phyloP scores from a whole-genome alignment of 2,797 vertebrate species.

The Tamandua tetradactyla region DNA sequence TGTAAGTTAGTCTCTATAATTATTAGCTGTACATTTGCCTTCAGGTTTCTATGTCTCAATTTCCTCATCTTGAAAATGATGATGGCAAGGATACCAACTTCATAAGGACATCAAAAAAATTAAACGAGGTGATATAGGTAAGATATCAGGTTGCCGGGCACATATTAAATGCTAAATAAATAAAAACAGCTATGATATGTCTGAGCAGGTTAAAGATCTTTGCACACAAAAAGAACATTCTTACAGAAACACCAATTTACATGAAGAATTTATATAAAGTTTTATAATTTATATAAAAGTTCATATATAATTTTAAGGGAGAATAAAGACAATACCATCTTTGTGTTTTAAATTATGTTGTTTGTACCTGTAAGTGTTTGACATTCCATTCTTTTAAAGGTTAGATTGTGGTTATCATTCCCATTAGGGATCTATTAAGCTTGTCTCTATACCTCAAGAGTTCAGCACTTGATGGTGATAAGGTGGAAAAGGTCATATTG shows the following conservation, averaged over 20 bases:
- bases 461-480: neutral
- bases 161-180: neutral
- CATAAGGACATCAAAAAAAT: neutral
- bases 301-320: neutral
- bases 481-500: neutral
- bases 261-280: too few relatives aligned
- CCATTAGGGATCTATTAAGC: neutral
- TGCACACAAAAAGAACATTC: neutral
- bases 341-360: neutral
- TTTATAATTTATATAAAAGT: too few relatives aligned
- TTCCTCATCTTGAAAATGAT: neutral
- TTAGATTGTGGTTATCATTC: neutral
- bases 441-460: neutral
- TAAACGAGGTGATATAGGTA: neutral
- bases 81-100: neutral
- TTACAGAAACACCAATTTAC: neutral
- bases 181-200: neutral
- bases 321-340: neutral
- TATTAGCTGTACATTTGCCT: neutral
- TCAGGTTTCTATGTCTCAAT: neutral
- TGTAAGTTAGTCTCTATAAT: neutral
- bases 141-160: neutral
- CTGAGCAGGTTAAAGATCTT: neutral
- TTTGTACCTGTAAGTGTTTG: neutral
- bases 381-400: neutral